Percentiles rank a stretch among this genome's conserved stretches.
Evolutionary conservation across 2,888 invertebrate species (phyloP).

Genomic region (Leptinotarsa peninsularis): DNA sequence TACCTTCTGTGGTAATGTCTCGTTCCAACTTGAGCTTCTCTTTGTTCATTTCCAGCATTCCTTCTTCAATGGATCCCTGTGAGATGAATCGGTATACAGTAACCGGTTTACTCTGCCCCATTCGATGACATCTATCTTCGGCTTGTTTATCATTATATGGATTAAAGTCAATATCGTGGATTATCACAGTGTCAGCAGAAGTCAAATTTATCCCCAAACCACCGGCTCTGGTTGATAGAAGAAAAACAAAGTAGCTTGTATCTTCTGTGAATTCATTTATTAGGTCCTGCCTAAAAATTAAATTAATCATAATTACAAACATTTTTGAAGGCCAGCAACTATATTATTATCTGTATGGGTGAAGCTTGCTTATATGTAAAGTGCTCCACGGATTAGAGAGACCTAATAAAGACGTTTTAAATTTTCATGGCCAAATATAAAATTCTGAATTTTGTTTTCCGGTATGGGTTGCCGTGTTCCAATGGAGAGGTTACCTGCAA

Average conservation of each 20-base stretch:
- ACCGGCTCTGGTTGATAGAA: slow-evolving; percentile 93
- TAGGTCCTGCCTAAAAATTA: slow-evolving; percentile 79
- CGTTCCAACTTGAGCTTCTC: slow-evolving; percentile 92
- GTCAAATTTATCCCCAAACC: slow-evolving; percentile 96
- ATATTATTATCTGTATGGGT: too few species aligned
- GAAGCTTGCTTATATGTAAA: too few species aligned
- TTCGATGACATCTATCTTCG: slow-evolving; percentile 87
- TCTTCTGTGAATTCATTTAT: slow-evolving; percentile 91
- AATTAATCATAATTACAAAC: background rate
- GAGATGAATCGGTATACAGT: slow-evolving; percentile 87
- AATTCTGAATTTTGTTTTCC: too few species aligned
- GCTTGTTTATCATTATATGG: slow-evolving; percentile 99
- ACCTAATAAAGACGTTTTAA: too few species aligned
- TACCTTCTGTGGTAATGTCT: slow-evolving; percentile 78
- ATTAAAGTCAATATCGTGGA: slow-evolving; percentile 98
- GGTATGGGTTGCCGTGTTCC: too few species aligned
- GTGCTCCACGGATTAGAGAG: too few species aligned
- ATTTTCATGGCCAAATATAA: too few species aligned
- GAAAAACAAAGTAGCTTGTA: slow-evolving; percentile 85
- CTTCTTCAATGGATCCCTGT: slow-evolving; percentile 91
- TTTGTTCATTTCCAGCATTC: slow-evolving; percentile 89
- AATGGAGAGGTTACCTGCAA: too few species aligned
- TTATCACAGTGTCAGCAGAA: slow-evolving; percentile 93
- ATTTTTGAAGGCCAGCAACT: background rate
- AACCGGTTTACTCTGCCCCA: slow-evolving; percentile 86